These are phyloP conservation scores for Epizoanthus ramosus DNA, from an alignment of 92 coral and sea anemone genomes.

Conservation along the genomic window DNA sequence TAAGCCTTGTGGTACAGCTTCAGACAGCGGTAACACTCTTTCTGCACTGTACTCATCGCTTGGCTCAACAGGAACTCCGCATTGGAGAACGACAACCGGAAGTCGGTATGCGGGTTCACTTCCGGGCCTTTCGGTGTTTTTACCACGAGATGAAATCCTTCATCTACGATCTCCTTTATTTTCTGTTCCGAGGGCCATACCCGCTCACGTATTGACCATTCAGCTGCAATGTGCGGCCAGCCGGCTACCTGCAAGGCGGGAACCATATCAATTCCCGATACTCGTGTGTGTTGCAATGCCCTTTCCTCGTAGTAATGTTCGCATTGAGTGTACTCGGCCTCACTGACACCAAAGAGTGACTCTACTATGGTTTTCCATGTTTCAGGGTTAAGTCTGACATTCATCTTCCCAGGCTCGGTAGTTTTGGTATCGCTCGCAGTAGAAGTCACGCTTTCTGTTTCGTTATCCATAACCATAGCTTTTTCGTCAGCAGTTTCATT, in stretches of 20 bases:
- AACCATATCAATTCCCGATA: slow-evolving; percentile 69
- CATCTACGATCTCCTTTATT: slow-evolving; percentile 49
- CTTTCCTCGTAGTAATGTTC: slow-evolving; percentile 18
- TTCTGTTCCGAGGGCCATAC: slow-evolving; percentile 68
- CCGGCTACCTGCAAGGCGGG: slow-evolving; percentile 70
- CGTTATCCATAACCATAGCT: neutral
- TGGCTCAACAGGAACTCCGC: slow-evolving; percentile 76
- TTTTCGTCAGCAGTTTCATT: neutral
- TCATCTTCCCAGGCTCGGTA: neutral
- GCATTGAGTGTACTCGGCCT: neutral
- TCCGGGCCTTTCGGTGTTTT: slow-evolving; percentile 56
- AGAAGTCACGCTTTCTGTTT: neutral
- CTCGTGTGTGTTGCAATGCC: slow-evolving; percentile 15
- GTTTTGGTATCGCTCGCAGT: neutral
- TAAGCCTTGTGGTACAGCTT: slow-evolving; percentile 59
- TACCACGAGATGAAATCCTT: slow-evolving; percentile 76
- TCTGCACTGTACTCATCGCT: slow-evolving; percentile 67
- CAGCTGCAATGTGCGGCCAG: slow-evolving; percentile 70
- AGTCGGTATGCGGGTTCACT: slow-evolving; percentile 53
- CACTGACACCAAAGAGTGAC: neutral
- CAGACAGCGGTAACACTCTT: slow-evolving; percentile 74
- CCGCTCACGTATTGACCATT: slow-evolving; percentile 71
- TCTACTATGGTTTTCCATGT: neutral
- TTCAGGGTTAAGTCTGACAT: neutral
- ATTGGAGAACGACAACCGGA: slow-evolving; percentile 81